These are phyloP conservation scores for Dermatemys mawii DNA, from an alignment of 2,113 vertebrate species.

Conservation along the genomic window DNA sequence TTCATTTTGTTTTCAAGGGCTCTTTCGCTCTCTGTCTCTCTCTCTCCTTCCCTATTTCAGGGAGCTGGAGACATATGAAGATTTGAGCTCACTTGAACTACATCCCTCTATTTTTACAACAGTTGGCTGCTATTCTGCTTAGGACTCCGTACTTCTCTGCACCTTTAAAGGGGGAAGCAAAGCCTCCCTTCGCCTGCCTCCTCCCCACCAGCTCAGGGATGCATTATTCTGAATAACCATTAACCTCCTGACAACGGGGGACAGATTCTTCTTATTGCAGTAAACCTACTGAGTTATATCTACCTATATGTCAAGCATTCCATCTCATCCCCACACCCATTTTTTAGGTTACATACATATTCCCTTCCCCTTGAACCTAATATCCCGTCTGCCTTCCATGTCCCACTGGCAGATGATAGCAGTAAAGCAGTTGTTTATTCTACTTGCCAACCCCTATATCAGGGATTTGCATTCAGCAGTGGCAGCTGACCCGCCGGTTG, in stretches of 20 bases:
- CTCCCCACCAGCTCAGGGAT: background rate
- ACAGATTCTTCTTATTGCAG: background rate
- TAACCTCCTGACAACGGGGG: constrained; percentile 22
- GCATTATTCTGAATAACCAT: background rate
- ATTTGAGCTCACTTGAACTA: constrained; percentile 42
- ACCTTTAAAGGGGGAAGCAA: constrained; percentile 10
- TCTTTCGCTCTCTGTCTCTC: background rate
- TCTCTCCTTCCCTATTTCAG: constrained; percentile 14
- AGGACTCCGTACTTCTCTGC: constrained; percentile 29
- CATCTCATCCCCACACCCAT: background rate
- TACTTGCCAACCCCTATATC: background rate
- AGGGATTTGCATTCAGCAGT: background rate
- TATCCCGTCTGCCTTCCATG: background rate
- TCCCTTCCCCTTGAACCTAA: background rate
- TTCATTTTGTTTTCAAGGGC: constrained; percentile 48
- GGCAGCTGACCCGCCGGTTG: background rate
- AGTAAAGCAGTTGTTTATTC: background rate
- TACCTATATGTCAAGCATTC: background rate
- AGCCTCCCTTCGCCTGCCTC: constrained; percentile 1
- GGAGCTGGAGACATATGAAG: background rate
- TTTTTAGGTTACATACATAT: background rate
- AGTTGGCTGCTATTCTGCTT: constrained; percentile 38
- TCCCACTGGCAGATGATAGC: background rate
- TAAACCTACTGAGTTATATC: background rate
- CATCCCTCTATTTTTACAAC: constrained; percentile 56